Evolutionary conservation across 2,797 vertebrate species (phyloP), one percentile per base, ranked within the genome.

Genomic region (Gobionotothen gibberifrons): DNA sequence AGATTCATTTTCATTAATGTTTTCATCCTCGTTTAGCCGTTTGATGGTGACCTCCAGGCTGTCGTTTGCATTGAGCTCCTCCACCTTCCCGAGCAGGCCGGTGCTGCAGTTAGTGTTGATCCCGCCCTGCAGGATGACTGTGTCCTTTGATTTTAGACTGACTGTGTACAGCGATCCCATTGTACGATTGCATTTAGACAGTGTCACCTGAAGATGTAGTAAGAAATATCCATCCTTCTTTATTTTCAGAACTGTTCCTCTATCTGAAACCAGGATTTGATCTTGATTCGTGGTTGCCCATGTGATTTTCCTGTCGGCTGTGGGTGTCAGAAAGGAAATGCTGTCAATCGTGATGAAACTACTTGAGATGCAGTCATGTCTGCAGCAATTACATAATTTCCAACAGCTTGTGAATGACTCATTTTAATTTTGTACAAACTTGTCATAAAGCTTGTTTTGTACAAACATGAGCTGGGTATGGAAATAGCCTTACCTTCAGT

Each of bases 161-260:
- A 90, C 79, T 0, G 0, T 48, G 1, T 6, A 0, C 0, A 8
- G 10, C 0, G 0, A 5, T 9, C 1, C 1, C 0, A 0, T 0
- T 2, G 0, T 14, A 4, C 0, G 0, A 0, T 17, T 0, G 1
- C 21, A 14, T 0, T 1, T 2, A 1, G 0, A 0, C 44, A 92
- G 40, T 0, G 89, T 90, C 66, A 94, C 79, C 56, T 75, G 86
- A 48, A 94, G 85, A 74, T 52, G 92, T 5, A 95, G 8, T 46
- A 93, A 93, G 87, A 89, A 94, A 22, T 65, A 58, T 42, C 92
- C 94, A 1, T 91, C 89, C 5, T 14, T 0, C 1, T 0, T 3
- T 7, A 85, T 0, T 1, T 0, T 21, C 15, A 94, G 57, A 9
- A 0, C 0, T 0, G 43, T 0, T 3, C 0, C 46, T 0, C 0